Conservation (phyloP, 2,888 invertebrate species). For the Lamellibrachia satsuma region DNA sequence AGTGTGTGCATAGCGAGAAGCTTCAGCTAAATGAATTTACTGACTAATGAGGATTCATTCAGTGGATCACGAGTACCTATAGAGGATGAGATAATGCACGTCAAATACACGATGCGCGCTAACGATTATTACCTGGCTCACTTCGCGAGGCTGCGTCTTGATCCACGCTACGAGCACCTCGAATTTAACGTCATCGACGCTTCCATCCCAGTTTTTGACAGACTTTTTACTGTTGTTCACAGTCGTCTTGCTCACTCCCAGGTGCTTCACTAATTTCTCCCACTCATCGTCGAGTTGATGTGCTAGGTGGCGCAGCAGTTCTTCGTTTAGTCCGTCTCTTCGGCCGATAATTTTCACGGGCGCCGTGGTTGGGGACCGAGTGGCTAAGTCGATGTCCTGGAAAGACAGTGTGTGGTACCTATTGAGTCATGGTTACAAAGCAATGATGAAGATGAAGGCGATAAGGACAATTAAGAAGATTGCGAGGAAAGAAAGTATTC, state of each 20-base stretch:
- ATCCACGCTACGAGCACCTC: constrained; percentile 62
- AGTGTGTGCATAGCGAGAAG: too few relatives aligned
- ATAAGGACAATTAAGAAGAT: background rate
- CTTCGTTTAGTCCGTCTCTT: constrained; percentile 50
- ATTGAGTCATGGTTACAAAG: background rate
- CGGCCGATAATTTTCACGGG: constrained; percentile 50
- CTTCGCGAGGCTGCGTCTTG: constrained; percentile 54
- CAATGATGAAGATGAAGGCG: background rate
- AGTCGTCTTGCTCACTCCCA: constrained; percentile 48
- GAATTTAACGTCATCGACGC: constrained; percentile 48
- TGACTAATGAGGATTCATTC: too few relatives aligned
- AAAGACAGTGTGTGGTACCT: background rate
- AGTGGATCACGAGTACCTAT: too few relatives aligned
- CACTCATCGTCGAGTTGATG: constrained; percentile 59
- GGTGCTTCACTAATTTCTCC: constrained; percentile 52
- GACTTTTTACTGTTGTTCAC: constrained; percentile 34
- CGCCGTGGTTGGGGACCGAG: constrained; percentile 44
- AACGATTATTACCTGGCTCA: constrained; percentile 51
- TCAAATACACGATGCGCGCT: background rate
- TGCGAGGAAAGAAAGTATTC: too few relatives aligned
- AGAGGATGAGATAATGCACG: background rate
- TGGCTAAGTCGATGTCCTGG: constrained; percentile 22
- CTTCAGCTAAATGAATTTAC: too few relatives aligned
- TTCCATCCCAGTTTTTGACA: constrained; percentile 31
- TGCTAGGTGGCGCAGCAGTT: constrained; percentile 49